These are phyloP conservation scores for Cyrtonyx montezumae DNA, from an alignment of 2,113 vertebrate genomes.

Conservation along the genomic window DNA sequence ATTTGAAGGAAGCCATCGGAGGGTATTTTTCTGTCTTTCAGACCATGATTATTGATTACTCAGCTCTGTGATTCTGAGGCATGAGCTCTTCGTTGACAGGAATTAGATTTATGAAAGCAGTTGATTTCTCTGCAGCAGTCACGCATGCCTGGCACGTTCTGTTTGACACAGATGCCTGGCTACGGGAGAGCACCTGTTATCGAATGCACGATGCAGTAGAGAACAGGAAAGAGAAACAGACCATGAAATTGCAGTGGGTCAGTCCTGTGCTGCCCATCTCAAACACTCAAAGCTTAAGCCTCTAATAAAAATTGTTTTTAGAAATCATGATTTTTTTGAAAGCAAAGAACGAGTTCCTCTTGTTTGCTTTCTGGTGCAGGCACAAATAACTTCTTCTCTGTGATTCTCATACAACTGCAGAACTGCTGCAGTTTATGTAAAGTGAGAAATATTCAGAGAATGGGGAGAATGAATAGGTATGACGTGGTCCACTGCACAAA, in stretches of 20 bases:
- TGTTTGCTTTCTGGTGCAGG: background rate
- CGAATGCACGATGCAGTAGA: background rate
- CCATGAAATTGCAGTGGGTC: background rate
- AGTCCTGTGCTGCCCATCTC: background rate
- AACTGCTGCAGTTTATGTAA: background rate
- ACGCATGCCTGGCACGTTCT: background rate
- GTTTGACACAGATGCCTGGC: background rate
- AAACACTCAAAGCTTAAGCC: background rate
- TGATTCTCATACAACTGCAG: background rate
- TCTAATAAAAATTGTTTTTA: background rate
- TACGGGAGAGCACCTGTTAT: constrained; percentile 4
- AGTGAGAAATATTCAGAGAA: background rate
- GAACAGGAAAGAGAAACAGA: background rate
- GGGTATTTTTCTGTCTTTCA: constrained; percentile 15
- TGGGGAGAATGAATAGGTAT: background rate
- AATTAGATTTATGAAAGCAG: background rate
- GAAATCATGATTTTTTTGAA: background rate
- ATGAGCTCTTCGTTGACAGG: background rate
- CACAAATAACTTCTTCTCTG: background rate
- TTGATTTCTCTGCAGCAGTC: background rate
- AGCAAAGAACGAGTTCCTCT: background rate
- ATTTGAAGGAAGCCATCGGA: constrained; percentile 18
- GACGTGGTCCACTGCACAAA: background rate
- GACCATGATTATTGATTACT: background rate
- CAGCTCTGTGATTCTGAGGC: background rate